Evolutionary conservation across 2,888 invertebrate genomes (phyloP), one percentile per base, ranked within the genome.

Genomic region (Hirtodrosophila cameraria): DNA sequence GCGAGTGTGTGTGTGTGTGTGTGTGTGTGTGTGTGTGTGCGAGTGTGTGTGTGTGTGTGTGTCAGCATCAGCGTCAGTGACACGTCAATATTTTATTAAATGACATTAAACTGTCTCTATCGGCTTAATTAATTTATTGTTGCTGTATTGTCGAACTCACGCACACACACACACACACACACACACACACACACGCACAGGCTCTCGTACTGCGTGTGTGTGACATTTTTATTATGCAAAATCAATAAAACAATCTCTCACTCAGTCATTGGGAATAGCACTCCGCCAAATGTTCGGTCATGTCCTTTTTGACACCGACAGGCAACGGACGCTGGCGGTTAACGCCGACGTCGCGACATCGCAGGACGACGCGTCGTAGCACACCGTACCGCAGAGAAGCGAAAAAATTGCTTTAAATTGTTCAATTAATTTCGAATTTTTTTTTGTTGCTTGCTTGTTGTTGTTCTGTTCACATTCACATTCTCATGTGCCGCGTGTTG

Each of bases 101-200:
- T 88, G 88, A 88, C 88, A 90, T 89, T 89, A 90, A 90, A 88
- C 85, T 89, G 88, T 90, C 90, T 89, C 89, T 88, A 90, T 90
- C 89, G 89, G 82, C 89, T 90, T 90, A 90, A 90, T 90, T 90
- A 90, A 90, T 90, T 90, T 90, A 90, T 90, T 90, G 82, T 88
- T 89, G 82, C 86, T 89, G 87, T 88, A 77, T 81, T 77, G 82
- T 70, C 75, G 69, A 70, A 60, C 59, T 12, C 64, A 60, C 63
- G 63, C 41, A 60, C 58, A 49, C 57, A 41, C 52, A 49, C 18
- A 38, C 38, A 28, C 15, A 28, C 75, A 60, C 59, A 13, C 64
- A 60, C 63, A 65, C 41, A 60, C 58, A 49, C 57, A 41, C 52
- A 49, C 18, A 38, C 38, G 23, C 15, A 28, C 27, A 36, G 11